Evolutionary conservation across 2,797 vertebrate genomes (phyloP).

Genomic region (Calcarius lapponicus): DNA sequence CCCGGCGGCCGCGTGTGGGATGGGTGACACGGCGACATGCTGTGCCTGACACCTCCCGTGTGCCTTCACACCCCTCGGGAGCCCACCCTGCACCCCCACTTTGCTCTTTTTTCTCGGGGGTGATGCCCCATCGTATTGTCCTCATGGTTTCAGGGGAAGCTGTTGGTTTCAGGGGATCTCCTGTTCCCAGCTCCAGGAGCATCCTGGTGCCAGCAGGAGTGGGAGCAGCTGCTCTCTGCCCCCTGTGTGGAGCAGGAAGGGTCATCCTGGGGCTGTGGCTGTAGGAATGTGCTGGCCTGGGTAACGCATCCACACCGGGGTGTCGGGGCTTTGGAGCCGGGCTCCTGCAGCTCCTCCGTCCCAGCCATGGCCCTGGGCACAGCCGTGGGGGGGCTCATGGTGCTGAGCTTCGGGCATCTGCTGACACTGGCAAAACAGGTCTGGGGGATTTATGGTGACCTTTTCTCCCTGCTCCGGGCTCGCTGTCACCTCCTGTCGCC

Average conservation of each 20-base stretch:
- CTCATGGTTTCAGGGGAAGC: background rate
- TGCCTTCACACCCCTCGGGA: background rate
- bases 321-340: background rate
- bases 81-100: rapidly evolving
- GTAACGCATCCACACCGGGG: rapidly evolving
- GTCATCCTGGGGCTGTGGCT: rapidly evolving
- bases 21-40: background rate
- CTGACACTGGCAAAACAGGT: rapidly evolving
- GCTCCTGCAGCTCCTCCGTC: background rate
- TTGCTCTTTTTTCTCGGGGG: background rate
- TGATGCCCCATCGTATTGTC: rapidly evolving
- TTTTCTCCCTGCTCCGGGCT: background rate
- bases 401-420: background rate
- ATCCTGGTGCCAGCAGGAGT: background rate
- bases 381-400: rapidly evolving
- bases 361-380: rapidly evolving
- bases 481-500: background rate
- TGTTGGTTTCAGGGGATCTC: background rate
- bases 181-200: background rate
- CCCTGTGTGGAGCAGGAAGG: rapidly evolving
- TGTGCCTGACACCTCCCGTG: background rate
- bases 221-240: background rate
- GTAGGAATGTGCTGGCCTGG: rapidly evolving
- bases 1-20: background rate
- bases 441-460: background rate